phyloP scores from a whole-genome alignment of 2,888 invertebrate species.

The Eristalis pertinax region DNA sequence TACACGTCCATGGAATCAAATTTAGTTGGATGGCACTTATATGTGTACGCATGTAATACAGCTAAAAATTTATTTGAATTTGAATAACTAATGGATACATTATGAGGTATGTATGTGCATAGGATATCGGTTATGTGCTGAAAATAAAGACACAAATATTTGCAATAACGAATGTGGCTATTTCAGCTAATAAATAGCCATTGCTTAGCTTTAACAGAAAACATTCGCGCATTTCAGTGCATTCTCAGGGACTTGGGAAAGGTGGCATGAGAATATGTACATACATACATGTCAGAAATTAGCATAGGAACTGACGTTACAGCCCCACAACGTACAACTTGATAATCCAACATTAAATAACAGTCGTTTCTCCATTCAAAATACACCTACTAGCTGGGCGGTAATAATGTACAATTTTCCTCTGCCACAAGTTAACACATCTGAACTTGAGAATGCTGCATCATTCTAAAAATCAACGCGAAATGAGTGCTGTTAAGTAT shows the following conservation, averaged over 20 bases:
- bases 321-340: background rate
- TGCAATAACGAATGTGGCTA: too few relatives aligned
- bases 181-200: background rate
- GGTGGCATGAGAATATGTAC: too few relatives aligned
- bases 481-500: constrained; percentile 29
- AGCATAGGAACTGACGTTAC: background rate
- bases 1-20: background rate
- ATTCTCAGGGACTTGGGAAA: too few relatives aligned
- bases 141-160: too few relatives aligned
- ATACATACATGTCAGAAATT: background rate
- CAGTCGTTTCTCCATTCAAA: too few relatives aligned
- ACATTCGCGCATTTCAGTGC: background rate
- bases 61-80: too few relatives aligned
- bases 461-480: constrained; percentile 41
- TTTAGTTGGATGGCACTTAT: too few relatives aligned
- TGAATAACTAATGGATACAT: too few relatives aligned
- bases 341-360: too few relatives aligned
- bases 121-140: too few relatives aligned
- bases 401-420: background rate
- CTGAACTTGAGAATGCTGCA: constrained; percentile 14
- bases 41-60: too few relatives aligned
- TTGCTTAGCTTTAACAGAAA: background rate
- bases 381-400: background rate
- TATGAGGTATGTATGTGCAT: too few relatives aligned
- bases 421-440: background rate